Evolutionary conservation across 2,113 vertebrate species (phyloP), one percentile per base, ranked within the genome.

Genomic region (Dolichallabes microphthalmus): DNA sequence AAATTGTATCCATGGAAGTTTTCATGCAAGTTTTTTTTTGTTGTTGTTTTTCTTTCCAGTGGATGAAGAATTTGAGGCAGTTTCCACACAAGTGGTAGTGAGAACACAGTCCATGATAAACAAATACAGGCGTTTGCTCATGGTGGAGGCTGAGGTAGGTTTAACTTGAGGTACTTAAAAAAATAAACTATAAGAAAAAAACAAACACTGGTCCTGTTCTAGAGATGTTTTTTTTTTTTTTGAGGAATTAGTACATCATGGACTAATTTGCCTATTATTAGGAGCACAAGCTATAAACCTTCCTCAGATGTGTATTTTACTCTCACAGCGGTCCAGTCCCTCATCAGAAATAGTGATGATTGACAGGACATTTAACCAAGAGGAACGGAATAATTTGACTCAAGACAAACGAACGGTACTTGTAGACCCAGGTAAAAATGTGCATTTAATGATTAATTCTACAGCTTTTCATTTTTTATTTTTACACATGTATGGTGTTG

Each of bases 261-360:
- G 22, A n/a, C 32, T 8, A 25, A 8, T 74, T 4, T 57, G 11
- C 30, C 19, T 68, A 32, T 71, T n/a, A 14, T 68, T 30, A 68
- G 68, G 8, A 66, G 4, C 27, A 55, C 30, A 27, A 27, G 14
- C 3, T 32, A 30, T 30, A 39, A 15, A 12, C 0, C n/a, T 85
- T 73, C 25, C 1, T 77, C 50, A 45, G 15, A 76, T 60, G 73
- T 77, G 4, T 45, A 35, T 79, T 60, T 60, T 35, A 22, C n/a
- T 61, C 82, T 89, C 81, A 74, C 92, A 96, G 98, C 95, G 96
- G 80, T 95, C 95, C 88, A 97, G 96, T 89, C 98, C 98, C 17
- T 99, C 98, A 27, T 98, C 98, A 52, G 98, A 99, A 92, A 97
- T 97, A 95, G 98, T 99, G 87, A 99, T 99, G 98, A 97, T 99